Evolutionary conservation across 2,113 vertebrate genomes (phyloP).

Genomic region (Motacilla tschutschensis): DNA sequence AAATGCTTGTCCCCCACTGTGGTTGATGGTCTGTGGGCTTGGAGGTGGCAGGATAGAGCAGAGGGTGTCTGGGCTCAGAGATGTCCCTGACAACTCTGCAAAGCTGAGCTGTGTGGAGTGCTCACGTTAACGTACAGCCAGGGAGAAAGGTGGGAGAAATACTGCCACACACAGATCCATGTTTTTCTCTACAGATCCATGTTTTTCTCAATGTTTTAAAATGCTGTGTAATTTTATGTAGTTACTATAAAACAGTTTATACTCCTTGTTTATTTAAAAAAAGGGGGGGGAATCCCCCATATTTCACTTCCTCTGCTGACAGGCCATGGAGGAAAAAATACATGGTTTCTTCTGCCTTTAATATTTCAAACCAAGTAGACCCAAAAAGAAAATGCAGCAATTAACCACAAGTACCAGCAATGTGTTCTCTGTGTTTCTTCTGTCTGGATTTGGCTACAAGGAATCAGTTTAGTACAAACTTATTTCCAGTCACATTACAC

Average conservation of each 20-base stretch:
- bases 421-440: background rate
- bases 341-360: slow-evolving; percentile 53
- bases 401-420: slow-evolving; percentile 59
- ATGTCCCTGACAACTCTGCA: background rate
- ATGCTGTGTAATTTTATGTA: slow-evolving; percentile 36
- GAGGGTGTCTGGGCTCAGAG: background rate
- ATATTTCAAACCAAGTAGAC: slow-evolving; percentile 50
- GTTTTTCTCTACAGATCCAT: slow-evolving; percentile 37
- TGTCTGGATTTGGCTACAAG: background rate
- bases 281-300: rapidly evolving
- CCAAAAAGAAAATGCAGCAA: slow-evolving; percentile 55
- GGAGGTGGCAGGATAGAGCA: background rate
- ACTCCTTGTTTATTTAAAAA: slow-evolving; percentile 1
- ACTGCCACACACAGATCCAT: background rate
- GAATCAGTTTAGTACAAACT: background rate
- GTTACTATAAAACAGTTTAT: slow-evolving; percentile 49
- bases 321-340: slow-evolving; percentile 44
- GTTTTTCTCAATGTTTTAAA: slow-evolving; percentile 44
- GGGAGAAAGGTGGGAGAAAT: slow-evolving; percentile 6
- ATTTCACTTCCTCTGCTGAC: slow-evolving; percentile 55
- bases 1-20: background rate
- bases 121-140: background rate
- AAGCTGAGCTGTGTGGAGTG: background rate
- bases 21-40: background rate
- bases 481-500: background rate